phyloP scores from a whole-genome alignment of 1,140 invertebrate genomes.

The Drosophila pachea region DNA sequence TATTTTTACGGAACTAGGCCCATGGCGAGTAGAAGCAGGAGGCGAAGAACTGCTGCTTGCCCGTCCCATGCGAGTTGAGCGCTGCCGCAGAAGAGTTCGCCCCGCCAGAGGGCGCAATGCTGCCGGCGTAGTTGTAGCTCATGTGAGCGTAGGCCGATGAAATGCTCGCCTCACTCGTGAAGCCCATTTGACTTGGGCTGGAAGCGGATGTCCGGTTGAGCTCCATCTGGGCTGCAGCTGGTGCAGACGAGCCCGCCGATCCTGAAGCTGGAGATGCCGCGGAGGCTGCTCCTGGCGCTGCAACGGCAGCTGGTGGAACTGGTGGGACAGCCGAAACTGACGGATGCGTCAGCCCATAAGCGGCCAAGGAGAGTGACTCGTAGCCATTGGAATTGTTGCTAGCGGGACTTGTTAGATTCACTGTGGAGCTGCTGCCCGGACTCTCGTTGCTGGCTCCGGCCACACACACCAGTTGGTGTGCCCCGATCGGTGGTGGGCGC shows the following conservation, averaged over 20 bases:
- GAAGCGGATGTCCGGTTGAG: slow-evolving; percentile 28
- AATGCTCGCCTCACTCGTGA: slow-evolving; percentile 36
- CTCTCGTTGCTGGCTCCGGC: slow-evolving; percentile 9
- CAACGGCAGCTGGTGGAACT: no score
- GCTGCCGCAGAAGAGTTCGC: not conserved
- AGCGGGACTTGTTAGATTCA: slow-evolving; percentile 12
- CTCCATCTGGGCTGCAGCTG: slow-evolving; percentile 32
- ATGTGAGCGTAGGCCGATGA: slow-evolving; percentile 57
- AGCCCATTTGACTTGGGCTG: slow-evolving; percentile 45
- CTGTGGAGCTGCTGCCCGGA: slow-evolving; percentile 2
- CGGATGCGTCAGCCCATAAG: slow-evolving; percentile 52
- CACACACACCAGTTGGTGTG: slow-evolving; percentile 42
- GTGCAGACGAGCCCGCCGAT: not conserved
- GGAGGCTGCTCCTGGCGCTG: no score
- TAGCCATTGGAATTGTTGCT: slow-evolving; percentile 41
- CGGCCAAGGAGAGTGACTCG: slow-evolving; percentile 37
- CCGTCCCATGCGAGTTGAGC: slow-evolving; percentile 46
- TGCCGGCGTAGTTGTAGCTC: slow-evolving; percentile 65
- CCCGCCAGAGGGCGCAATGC: slow-evolving; percentile 28
- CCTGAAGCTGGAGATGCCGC: not conserved
- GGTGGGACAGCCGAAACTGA: no score
- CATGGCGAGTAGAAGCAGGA: slow-evolving; percentile 77
- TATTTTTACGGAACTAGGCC: slow-evolving; percentile 43
- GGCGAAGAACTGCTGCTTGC: slow-evolving; percentile 75
- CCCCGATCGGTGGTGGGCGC: slow-evolving; percentile 47